These are phyloP conservation scores for Anarsia innoxiella DNA, from an alignment of 2,888 invertebrate species.

Conservation along the genomic window DNA sequence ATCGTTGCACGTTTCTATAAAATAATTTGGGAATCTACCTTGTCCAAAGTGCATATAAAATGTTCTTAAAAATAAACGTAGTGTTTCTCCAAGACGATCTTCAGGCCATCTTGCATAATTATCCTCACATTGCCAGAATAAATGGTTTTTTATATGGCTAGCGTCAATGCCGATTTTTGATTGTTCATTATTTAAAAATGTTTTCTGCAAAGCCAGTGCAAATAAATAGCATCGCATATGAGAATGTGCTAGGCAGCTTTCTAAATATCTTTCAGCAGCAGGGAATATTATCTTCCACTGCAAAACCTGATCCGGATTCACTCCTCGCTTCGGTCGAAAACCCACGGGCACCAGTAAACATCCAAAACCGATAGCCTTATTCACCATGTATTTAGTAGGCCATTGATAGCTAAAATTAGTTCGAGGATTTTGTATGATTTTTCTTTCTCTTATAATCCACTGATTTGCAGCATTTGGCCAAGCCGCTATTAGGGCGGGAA, in stretches of 20 bases:
- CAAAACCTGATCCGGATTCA: slow-evolving; percentile 77
- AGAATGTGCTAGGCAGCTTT: slow-evolving; percentile 80
- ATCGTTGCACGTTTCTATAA: slow-evolving; percentile 82
- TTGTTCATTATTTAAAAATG: slow-evolving; percentile 80
- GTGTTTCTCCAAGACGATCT: slow-evolving; percentile 80
- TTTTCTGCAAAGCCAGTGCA: slow-evolving; percentile 80
- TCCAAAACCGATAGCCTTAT: slow-evolving; percentile 78
- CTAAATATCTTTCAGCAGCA: slow-evolving; percentile 83
- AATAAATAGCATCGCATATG: slow-evolving; percentile 84
- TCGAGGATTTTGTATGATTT: slow-evolving; percentile 70
- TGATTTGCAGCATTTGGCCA: slow-evolving; percentile 84
- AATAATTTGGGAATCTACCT: slow-evolving; percentile 81
- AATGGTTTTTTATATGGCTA: slow-evolving; percentile 81
- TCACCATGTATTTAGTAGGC: slow-evolving; percentile 81
- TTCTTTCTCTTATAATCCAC: slow-evolving; percentile 78
- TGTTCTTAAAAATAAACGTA: slow-evolving; percentile 77
- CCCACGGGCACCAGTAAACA: slow-evolving; percentile 83
- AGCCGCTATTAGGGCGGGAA: slow-evolving; percentile 80
- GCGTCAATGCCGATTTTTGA: slow-evolving; percentile 79
- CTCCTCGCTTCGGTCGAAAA: slow-evolving; percentile 76
- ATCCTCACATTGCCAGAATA: slow-evolving; percentile 87
- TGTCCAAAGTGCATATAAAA: slow-evolving; percentile 78
- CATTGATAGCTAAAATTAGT: slow-evolving; percentile 78
- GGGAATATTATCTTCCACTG: slow-evolving; percentile 89
- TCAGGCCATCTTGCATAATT: slow-evolving; percentile 83